Base-by-base conservation (phyloP, 1,140 invertebrate genomes). In the Phthorimaea operculella region DNA sequence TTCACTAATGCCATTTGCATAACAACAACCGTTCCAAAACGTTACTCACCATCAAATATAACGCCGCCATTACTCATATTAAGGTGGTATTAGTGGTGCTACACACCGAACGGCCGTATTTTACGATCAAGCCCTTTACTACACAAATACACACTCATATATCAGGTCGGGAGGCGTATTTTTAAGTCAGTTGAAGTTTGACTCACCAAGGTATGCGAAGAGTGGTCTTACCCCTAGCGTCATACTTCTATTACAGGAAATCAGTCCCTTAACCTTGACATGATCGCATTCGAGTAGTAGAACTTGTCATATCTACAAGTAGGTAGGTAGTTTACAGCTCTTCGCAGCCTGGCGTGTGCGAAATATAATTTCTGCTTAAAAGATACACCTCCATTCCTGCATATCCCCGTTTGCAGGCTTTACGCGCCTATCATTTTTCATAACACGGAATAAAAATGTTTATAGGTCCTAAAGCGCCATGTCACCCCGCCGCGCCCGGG, bases 361-460 rank as follows among this genome's bases (percentile, higher is more conserved):
- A 2, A 28, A 28, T 28, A 2, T 2, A 28, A 28, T 28, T 28
- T 28, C 21, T 28, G 2, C 2, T 28, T 28, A 28, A 28, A 28
- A 28, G 6, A 28, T 4, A 28, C 21, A 6, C 21, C 2, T 28
- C 21, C 21, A 2, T 2, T 28, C 6, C 21, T 28, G 21, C 16
- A 47, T 47, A 8, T 1, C 44, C 44, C 5, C 39, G 39, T 9
- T 47, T 16, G 44, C 12, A 1, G 44, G 44, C 44, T 47, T 47
- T 47, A 47, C 44, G 44, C 44, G n/a, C 16, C 14, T 47, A 15
- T 47, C 44, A 47, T 47, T 47, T 47, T 47, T 47, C 44, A 47
- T 47, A 47, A 47, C 44, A 1, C 15, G 44, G 5, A 8, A 47
- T 47, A 47, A 47, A 47, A 47, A 47, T 47, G 44, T 47, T 47